Evolutionary conservation across 1,140 invertebrate genomes (phyloP).

Genomic region (Steinernema feltiae): DNA sequence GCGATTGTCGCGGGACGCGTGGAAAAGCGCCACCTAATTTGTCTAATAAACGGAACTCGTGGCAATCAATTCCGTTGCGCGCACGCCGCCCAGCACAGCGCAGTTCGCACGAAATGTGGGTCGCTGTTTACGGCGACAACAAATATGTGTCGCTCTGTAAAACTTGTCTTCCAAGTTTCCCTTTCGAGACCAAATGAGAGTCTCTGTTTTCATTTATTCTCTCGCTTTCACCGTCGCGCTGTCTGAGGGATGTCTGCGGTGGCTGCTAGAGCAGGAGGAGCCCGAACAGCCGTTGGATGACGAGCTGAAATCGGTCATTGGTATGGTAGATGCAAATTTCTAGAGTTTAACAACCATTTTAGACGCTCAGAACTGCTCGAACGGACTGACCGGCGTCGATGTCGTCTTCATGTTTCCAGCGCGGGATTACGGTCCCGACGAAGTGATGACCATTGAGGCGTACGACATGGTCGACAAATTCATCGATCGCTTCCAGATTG

Average conservation of each 20-base stretch:
- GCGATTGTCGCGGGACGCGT: too few species aligned
- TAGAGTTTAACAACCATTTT: too few species aligned
- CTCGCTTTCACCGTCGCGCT: neutral
- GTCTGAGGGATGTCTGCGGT: neutral
- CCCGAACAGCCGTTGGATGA: neutral
- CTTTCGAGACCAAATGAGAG: neutral
- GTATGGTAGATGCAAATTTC: neutral
- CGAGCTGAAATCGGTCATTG: neutral
- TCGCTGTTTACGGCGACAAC: too few species aligned
- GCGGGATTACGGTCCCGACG: neutral
- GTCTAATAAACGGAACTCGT: neutral
- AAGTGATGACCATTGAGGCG: neutral
- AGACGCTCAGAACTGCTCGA: neutral
- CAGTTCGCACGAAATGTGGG: neutral
- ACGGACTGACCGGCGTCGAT: neutral
- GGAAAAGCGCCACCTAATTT: too few species aligned
- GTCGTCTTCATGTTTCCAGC: conserved; percentile 8
- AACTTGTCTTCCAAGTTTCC: neutral
- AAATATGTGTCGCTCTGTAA: neutral
- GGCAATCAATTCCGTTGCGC: neutral
- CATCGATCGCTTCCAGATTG: neutral
- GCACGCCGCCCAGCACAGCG: neutral
- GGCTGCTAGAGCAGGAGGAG: neutral
- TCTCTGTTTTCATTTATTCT: neutral
- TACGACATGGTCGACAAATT: neutral